A percentile compares a stretch with the other conserved stretches of the same genome.
Evolutionary conservation across 2,888 invertebrate species (phyloP).

Genomic region (Acleris emargana): DNA sequence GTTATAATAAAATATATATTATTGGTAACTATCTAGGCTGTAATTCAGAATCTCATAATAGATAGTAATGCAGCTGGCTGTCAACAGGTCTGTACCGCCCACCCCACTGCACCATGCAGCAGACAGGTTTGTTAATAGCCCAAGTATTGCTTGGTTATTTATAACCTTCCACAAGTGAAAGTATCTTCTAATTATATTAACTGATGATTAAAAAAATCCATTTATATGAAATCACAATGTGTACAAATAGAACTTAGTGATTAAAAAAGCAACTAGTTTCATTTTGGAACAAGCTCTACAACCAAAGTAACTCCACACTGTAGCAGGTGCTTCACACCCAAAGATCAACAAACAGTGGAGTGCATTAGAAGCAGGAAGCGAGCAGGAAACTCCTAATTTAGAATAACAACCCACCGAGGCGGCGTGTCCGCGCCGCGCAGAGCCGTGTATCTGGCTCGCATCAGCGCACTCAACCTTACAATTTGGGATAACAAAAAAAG

Average conservation of each 20-base stretch:
- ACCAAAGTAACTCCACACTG: background rate
- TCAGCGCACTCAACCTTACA: constrained; percentile 6
- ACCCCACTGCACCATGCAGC: constrained; percentile 10
- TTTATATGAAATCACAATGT: too few species aligned
- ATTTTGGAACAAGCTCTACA: background rate
- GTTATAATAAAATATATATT: too few species aligned
- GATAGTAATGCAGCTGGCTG: background rate
- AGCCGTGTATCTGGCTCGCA: constrained; percentile 11
- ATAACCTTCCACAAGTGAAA: constrained; percentile 17
- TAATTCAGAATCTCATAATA: too few species aligned
- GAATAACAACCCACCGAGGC: constrained; percentile 27
- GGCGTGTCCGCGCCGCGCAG: constrained; percentile 5
- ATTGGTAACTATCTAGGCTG: too few species aligned
- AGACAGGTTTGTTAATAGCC: constrained; percentile 22
- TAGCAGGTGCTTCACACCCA: background rate
- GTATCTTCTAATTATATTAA: constrained; percentile 12
- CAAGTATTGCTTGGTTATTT: constrained; percentile 17
- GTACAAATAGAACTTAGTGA: too few species aligned
- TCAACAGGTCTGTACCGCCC: constrained; percentile 7
- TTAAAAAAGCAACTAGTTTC: too few species aligned
- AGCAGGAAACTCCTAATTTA: constrained; percentile 30
- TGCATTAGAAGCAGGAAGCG: constrained; percentile 23
- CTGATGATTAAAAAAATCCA: background rate
- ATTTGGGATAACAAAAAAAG: background rate
- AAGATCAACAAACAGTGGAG: constrained; percentile 23